Evolutionary conservation across 2,113 vertebrate species (phyloP), one percentile per base, ranked within the genome.

Genomic region (Aspiorhynchus laticeps): DNA sequence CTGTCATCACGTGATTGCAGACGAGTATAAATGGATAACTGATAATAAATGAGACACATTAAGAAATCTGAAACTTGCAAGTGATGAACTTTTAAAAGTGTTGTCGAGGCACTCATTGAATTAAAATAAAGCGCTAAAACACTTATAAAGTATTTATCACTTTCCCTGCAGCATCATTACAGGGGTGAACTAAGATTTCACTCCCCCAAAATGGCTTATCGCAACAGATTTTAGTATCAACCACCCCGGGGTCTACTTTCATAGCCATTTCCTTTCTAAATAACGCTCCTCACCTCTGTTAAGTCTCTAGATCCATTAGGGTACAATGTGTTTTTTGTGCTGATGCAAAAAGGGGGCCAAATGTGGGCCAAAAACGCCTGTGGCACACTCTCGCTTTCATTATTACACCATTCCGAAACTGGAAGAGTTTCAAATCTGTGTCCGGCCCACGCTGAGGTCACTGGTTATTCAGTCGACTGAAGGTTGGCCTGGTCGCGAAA

Each of bases 181-280:
- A 31, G 33, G 28, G 75, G 38, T 83, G 56, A 90, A 71, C 77
- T 56, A 36, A 85, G 36, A 81, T 43, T 76, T 36, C 85, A 28
- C 10, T 38, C 41, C 69, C 65, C 31, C 24, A 48, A 48, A 48
- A 48, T 3, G 46, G 46, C 46, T 48, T 48, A 14, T 48, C 46
- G 46, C 46, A 48, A 48, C 46, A 48, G 46, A 48, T 48, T 43
- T 11, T 5, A 36, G 43, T 46, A 80, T 85, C 81, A 89, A 85
- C 41, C 36, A 48, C 85, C 86, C 82, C 73, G 43, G 89, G 86
- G 82, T 77, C 78, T 79, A 88, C 86, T 90, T 91, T 90, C 76
- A 89, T 87, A 87, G 43, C 36, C 59, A 83, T 88, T 91, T 91
- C 86, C 77, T 46, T 73, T 59, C 43, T 77, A 82, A 88, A 84